A percentile compares a stretch with the other conserved stretches of the same genome.
Evolutionary conservation across 2,797 vertebrate genomes (phyloP).

Genomic region (Echeneis naucrates): DNA sequence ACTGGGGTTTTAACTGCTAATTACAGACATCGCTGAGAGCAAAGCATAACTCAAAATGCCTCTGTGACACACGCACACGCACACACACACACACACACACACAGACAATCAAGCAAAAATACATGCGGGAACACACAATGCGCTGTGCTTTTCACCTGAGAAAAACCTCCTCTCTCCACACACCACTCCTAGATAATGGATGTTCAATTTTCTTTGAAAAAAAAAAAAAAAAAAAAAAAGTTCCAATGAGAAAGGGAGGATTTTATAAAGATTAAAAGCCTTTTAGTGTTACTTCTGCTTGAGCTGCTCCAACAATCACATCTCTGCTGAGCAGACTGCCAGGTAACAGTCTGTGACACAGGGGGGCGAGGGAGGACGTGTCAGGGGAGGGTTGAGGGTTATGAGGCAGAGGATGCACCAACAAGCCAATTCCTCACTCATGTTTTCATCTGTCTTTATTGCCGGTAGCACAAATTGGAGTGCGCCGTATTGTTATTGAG

Average conservation of each 20-base stretch:
- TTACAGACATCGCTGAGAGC: slow-evolving; percentile 78
- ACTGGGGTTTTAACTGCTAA: slow-evolving; percentile 74
- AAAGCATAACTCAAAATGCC: slow-evolving; percentile 66
- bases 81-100: slow-evolving; percentile 23
- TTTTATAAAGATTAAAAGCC: slow-evolving; percentile 73
- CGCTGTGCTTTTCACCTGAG: slow-evolving; percentile 30
- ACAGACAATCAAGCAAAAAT: slow-evolving; percentile 35
- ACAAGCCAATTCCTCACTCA: slow-evolving; percentile 56
- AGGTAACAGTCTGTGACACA: slow-evolving; percentile 62
- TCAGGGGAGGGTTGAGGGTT: slow-evolving; percentile 44
- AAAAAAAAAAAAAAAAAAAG: slow-evolving; percentile 39
- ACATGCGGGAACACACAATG: slow-evolving; percentile 42
- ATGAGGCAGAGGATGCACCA: slow-evolving; percentile 45
- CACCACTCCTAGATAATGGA: slow-evolving; percentile 55
- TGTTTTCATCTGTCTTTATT: slow-evolving; percentile 64
- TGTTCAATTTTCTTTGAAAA: slow-evolving; percentile 49
- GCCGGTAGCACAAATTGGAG: slow-evolving; percentile 58
- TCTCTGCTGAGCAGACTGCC: slow-evolving; percentile 66
- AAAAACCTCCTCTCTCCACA: background rate
- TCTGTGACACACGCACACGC: slow-evolving; percentile 38
- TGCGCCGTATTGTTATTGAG: slow-evolving; percentile 53
- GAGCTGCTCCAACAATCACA: slow-evolving; percentile 65
- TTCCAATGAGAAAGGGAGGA: slow-evolving; percentile 47
- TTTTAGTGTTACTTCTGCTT: slow-evolving; percentile 77
- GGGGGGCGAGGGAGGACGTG: slow-evolving; percentile 11